Evolutionary conservation across 2,113 vertebrate genomes (phyloP).

Genomic region (Rhagologus leucostigma): DNA sequence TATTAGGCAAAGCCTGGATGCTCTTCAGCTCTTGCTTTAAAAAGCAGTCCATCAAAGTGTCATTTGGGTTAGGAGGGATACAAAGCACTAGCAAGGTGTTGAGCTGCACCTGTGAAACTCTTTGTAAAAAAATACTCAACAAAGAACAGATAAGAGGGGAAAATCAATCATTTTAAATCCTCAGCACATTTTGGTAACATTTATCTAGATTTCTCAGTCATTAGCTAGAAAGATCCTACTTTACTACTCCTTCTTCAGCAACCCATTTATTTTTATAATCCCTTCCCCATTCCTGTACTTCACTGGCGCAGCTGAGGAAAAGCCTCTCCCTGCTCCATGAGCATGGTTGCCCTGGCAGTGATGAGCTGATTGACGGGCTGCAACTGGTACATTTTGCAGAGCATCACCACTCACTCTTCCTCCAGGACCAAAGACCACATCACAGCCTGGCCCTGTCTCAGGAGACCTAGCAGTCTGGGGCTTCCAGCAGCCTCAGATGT

Average conservation of each 20-base stretch:
- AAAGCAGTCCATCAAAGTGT: neutral
- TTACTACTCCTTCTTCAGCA: neutral
- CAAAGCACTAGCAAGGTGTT: neutral
- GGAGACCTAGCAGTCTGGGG: neutral
- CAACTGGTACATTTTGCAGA: neutral
- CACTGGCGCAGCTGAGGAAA: neutral
- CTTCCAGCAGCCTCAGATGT: neutral
- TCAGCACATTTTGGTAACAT: neutral
- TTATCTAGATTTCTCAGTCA: neutral
- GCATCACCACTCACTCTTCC: fast-evolving
- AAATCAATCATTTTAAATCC: neutral
- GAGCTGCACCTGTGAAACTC: neutral
- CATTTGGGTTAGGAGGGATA: neutral
- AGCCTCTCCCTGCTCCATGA: neutral
- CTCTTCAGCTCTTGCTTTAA: neutral
- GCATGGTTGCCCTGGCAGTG: fast-evolving
- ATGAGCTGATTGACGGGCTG: neutral
- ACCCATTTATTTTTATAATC: neutral
- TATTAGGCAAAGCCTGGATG: neutral
- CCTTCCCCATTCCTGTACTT: neutral
- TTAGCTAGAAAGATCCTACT: neutral
- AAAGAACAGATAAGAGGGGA: neutral
- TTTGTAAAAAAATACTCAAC: neutral
- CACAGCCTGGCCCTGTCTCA: neutral
- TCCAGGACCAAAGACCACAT: neutral